Evolutionary conservation across 2,113 vertebrate genomes (phyloP), one percentile per base, ranked within the genome.

Genomic region (Megalops atlanticus): DNA sequence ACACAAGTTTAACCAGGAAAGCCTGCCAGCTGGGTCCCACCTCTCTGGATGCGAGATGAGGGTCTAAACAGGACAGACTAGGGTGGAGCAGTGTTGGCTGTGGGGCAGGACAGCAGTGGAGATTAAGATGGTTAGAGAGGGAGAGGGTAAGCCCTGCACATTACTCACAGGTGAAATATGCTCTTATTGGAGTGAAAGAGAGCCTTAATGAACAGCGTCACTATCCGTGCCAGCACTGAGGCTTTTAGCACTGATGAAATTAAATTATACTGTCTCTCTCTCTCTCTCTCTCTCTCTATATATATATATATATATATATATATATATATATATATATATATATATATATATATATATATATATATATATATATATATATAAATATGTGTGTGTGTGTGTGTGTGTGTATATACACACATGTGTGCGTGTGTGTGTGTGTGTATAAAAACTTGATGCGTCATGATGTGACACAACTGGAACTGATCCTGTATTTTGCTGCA

Each of bases 191-290:
- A 18, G 79, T 69, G 77, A 83, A 77, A 81, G 80, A 84, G 76
- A 74, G 18, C 15, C 7, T 54, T 88, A 89, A 90, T 77, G 76
- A 88, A 84, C 82, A 80, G 45, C 79, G 83, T 86, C 84, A n/a
- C 74, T 74, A 79, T 80, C 81, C 80, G 7, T 58, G 88, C 89
- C 89, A 90, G 81, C 79, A 52, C 70, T 76, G 72, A 58, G 85
- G 81, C 81, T 88, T 90, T 91, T 80, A 89, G 83, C 77, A 79
- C 74, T 77, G 86, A 88, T 86, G 80, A 89, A 90, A 89, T 89
- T 68, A 82, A 91, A 89, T 86, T 40, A 81, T 87, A 85, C 73
- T n/a, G n/a, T n/a, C n/a, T n/a, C n/a, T n/a, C n/a, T n/a, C n/a
- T n/a, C n/a, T n/a, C n/a, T n/a, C n/a, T n/a, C n/a, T n/a, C n/a